Percentiles rank a stretch among this genome's conserved stretches.
phyloP scores from a whole-genome alignment of 2,113 vertebrate species.

The Octodon degus region DNA sequence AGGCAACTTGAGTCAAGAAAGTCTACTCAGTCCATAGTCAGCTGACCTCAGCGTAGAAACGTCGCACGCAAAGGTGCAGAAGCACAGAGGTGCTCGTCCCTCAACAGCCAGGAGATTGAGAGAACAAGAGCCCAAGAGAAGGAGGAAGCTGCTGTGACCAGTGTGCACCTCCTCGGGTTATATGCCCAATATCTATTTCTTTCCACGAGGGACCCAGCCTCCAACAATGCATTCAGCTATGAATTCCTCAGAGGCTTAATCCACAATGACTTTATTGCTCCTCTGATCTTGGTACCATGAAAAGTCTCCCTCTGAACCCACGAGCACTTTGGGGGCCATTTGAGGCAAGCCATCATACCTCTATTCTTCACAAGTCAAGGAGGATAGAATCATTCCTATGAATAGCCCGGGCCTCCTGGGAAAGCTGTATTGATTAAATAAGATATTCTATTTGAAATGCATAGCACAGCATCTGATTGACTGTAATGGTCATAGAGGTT shows the following conservation, averaged over 20 bases:
- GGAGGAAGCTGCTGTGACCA: not conserved
- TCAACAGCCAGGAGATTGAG: not conserved
- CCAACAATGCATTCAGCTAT: not conserved
- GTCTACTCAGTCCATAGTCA: too few species aligned
- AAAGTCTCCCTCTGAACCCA: not conserved
- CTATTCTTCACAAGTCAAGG: not conserved
- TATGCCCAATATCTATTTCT: not conserved
- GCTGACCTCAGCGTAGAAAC: not conserved
- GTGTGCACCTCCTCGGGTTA: not conserved
- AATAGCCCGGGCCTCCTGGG: not conserved
- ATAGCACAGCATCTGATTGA: not conserved
- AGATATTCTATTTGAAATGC: not conserved
- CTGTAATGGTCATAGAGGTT: fast-evolving
- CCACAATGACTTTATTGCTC: not conserved
- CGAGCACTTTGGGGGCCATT: not conserved
- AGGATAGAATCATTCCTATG: not conserved
- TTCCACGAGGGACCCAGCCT: not conserved
- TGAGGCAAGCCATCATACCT: not conserved
- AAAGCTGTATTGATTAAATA: not conserved
- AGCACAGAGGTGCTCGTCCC: not conserved
- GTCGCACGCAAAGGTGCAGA: not conserved
- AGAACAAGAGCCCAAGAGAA: not conserved
- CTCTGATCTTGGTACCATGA: not conserved
- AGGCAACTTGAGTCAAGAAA: not conserved
- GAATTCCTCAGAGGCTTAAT: not conserved